Base-by-base conservation (phyloP, 2,113 vertebrate genomes). In the Barnardius zonarius region DNA sequence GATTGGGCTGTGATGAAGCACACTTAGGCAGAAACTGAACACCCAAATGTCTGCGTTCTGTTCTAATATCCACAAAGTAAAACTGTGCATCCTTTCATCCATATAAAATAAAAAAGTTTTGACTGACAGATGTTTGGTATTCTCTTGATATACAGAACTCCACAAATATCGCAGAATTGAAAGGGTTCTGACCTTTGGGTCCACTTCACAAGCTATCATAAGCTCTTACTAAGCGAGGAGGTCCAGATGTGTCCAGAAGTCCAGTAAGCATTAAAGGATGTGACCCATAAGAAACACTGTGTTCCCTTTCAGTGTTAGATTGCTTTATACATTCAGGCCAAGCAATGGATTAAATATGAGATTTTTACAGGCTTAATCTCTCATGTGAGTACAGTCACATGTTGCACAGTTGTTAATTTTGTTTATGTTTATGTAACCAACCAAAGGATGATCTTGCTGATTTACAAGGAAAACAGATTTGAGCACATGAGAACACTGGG, bases 1-100 rank as follows among this genome's bases (percentile, higher is more conserved):
- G 35, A n/a, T 43, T 92, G 95, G 83, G 57, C 62, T 82, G 80
- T 83, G 86, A 93, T 88, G 83, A 95, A 89, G 55, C 55, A 62
- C 2, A 4, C 62, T 74, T 86, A 86, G 62, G 49, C 52, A 93
- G 88, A 86, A 94, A 86, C 52, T 70, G 80, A 76, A 81, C 83
- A 92, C 82, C 57, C 73, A 95, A 82, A 94, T 72, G 41, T 73
- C 76, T 78, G 43, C 88, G 64, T 67, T 92, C 78, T 79, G 25
- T 81, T 90, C 62, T 88, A 62, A 44, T 12, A 81, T 37, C 48
- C 48, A 44, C n/a, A 52, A 46, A 66, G 57, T 57, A 70, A 78
- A 95, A 77, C 44, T 37, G 17, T 69, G 23, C 30, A 59, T 84
- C n/a, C 66, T 88, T 88, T 90, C 24, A 93, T 46, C 28, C 20